Conservation (phyloP, 2,113 vertebrate species). For the Emydura subglobosa region DNA sequence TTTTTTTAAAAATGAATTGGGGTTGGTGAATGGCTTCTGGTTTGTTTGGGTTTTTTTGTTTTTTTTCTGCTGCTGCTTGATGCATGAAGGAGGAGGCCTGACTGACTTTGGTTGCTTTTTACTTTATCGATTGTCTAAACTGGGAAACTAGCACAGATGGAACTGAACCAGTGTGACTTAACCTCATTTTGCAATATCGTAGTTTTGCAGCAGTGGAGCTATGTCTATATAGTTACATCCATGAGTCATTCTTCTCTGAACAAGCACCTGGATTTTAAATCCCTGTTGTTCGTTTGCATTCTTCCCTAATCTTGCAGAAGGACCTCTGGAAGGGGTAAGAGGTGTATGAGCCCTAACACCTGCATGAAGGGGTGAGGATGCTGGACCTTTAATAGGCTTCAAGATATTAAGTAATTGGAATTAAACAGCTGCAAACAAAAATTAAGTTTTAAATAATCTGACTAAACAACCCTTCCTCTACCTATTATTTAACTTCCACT, state of each 20-base stretch:
- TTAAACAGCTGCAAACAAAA: neutral
- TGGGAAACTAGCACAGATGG: neutral
- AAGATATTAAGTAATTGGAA: neutral
- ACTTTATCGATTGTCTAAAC: neutral
- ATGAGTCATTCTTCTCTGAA: neutral
- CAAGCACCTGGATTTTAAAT: neutral
- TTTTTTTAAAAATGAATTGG: fast-evolving
- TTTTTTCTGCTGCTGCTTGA: neutral
- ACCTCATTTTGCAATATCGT: no score
- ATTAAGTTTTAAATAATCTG: neutral
- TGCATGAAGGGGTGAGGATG: neutral
- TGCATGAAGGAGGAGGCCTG: neutral
- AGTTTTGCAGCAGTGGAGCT: fast-evolving
- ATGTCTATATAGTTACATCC: neutral
- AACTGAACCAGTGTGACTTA: no score
- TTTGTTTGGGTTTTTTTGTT: no score
- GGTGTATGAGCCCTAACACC: neutral
- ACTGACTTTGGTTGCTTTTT: neutral
- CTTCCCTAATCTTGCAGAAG: fast-evolving
- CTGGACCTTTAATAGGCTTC: neutral
- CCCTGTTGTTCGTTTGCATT: neutral
- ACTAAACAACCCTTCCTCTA: neutral
- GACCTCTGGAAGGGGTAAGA: neutral
- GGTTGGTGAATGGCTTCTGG: neutral
- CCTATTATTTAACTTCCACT: neutral